Evolutionary conservation across 2,113 vertebrate species (phyloP).

Genomic region (Anthoscopus minutus): DNA sequence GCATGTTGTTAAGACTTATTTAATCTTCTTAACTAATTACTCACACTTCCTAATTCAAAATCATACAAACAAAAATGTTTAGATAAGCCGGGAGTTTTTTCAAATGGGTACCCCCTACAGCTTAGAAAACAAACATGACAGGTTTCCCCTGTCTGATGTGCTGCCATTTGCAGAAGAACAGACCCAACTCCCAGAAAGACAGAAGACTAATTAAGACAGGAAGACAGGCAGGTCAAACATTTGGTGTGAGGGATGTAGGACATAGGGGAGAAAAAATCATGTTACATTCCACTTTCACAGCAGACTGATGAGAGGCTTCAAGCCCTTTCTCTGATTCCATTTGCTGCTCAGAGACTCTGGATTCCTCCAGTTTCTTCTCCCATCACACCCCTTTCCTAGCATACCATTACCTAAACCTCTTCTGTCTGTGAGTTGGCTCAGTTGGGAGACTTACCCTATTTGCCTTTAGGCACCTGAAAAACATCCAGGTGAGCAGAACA

Average conservation of each 20-base stretch:
- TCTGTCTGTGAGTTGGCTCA: neutral
- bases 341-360: neutral
- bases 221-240: slow-evolving; percentile 72
- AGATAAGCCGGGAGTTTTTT: slow-evolving; percentile 70
- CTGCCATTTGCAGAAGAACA: slow-evolving; percentile 74
- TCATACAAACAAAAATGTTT: slow-evolving; percentile 75
- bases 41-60: slow-evolving; percentile 75
- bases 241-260: slow-evolving; percentile 65
- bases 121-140: slow-evolving; percentile 76
- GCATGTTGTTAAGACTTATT: slow-evolving; percentile 65
- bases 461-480: neutral
- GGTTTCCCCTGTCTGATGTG: slow-evolving; percentile 60
- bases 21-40: slow-evolving; percentile 77
- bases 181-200: slow-evolving; percentile 57
- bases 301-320: slow-evolving; percentile 13
- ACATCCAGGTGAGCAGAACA: neutral
- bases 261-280: slow-evolving; percentile 59
- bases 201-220: slow-evolving; percentile 70
- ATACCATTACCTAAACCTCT: neutral
- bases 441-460: rapidly evolving
- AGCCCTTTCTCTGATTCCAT: slow-evolving; percentile 5
- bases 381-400: neutral
- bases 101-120: slow-evolving; percentile 69
- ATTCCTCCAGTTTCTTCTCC: neutral
- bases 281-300: slow-evolving; percentile 61